Conservation (phyloP, 2,797 vertebrate species). For the Gouania willdenowi region DNA sequence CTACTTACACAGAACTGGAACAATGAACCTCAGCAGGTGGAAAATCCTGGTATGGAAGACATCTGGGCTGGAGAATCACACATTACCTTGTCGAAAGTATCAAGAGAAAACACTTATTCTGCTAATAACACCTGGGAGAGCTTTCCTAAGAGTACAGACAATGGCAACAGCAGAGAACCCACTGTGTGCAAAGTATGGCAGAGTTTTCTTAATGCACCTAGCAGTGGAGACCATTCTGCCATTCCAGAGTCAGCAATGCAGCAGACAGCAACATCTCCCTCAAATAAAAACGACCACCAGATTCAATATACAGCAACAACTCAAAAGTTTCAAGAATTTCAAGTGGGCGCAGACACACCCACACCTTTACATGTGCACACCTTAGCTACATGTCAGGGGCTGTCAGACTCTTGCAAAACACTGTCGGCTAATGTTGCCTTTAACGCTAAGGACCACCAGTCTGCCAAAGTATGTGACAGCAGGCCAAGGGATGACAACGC, state of each 20-base stretch:
- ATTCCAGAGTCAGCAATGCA: slow-evolving; percentile 64
- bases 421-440: slow-evolving; percentile 12
- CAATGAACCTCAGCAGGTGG: slow-evolving; percentile 15
- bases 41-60: slow-evolving; percentile 18
- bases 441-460: slow-evolving; percentile 25
- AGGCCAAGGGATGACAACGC: slow-evolving; percentile 38
- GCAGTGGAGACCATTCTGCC: slow-evolving; percentile 22
- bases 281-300: slow-evolving; percentile 29
- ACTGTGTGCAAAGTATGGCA: slow-evolving; percentile 58
- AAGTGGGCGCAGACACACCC: slow-evolving; percentile 25
- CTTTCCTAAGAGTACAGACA: slow-evolving; percentile 34
- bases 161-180: slow-evolving; percentile 13
- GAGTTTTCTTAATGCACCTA: slow-evolving; percentile 52
- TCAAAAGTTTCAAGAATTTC: slow-evolving; percentile 26
- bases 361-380: slow-evolving; percentile 1
- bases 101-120: slow-evolving; percentile 20
- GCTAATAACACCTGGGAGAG: slow-evolving; percentile 47
- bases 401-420: slow-evolving; percentile 34
- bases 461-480: slow-evolving; percentile 33
- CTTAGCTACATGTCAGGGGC: slow-evolving; percentile 34
- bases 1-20: slow-evolving; percentile 65
- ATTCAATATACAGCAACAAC: slow-evolving; percentile 19
- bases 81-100: slow-evolving; percentile 16
- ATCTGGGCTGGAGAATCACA: slow-evolving; percentile 18
- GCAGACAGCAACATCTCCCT: slow-evolving; percentile 59